A percentile compares a stretch with the other conserved stretches of the same genome.
Conservation (phyloP, 1,140 invertebrate genomes). For the Anadara kagoshimensis region DNA sequence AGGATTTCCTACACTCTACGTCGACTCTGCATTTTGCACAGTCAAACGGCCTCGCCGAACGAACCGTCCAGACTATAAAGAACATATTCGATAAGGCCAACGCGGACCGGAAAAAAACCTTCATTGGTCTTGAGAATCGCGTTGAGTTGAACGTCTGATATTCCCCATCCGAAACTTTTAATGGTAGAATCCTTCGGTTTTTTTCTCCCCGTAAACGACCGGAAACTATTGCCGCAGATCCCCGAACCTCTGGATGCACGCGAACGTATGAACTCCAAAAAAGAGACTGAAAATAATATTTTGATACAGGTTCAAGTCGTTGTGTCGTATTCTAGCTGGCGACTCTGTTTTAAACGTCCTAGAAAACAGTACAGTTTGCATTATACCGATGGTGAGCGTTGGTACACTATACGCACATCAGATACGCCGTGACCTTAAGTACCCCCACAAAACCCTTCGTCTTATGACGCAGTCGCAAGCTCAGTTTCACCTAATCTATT, state of each 20-base stretch:
- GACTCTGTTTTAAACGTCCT: neutral
- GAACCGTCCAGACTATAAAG: constrained; percentile 46
- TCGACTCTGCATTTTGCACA: constrained; percentile 44
- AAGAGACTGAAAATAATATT: neutral
- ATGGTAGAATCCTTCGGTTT: neutral
- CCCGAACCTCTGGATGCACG: neutral
- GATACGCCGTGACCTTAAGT: too few species aligned
- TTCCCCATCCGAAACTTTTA: constrained; percentile 34
- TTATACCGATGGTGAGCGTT: neutral
- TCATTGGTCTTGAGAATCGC: constrained; percentile 43
- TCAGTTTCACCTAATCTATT: too few species aligned
- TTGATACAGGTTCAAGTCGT: constrained; percentile 4
- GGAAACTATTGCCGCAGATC: neutral
- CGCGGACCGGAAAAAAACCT: constrained; percentile 31
- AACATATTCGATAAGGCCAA: constrained; percentile 29
- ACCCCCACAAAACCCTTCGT: too few species aligned
- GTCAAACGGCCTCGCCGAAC: constrained; percentile 46
- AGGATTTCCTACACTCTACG: constrained; percentile 44
- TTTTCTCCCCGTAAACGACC: neutral
- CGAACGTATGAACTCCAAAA: neutral
- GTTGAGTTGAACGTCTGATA: constrained; percentile 18
- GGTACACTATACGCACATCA: too few species aligned
- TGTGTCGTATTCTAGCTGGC: neutral
- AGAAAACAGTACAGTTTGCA: neutral
- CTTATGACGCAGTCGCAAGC: too few species aligned